phyloP scores from a whole-genome alignment of 2,113 vertebrate species.

The Theropithecus gelada region DNA sequence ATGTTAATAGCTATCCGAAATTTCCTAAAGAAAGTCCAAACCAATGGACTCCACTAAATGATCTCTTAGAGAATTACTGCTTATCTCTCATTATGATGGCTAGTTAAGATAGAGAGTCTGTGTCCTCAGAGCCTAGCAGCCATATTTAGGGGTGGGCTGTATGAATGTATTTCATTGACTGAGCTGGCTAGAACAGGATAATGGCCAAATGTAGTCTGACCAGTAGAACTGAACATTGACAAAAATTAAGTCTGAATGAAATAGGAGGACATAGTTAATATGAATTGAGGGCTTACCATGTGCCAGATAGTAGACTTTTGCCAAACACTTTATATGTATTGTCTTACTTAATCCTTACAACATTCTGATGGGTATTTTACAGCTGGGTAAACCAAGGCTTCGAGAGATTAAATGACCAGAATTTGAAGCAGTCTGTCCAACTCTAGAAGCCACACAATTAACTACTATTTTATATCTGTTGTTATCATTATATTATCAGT shows the following conservation, averaged over 20 bases:
- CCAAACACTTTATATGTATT: background rate
- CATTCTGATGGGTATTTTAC: background rate
- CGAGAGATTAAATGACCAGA: background rate
- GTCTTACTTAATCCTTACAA: background rate
- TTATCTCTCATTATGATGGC: background rate
- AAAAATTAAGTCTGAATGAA: slow-evolving; percentile 38
- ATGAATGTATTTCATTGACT: slow-evolving; percentile 26
- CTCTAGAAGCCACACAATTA: background rate
- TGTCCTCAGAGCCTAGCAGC: background rate
- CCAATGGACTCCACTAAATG: slow-evolving; percentile 30
- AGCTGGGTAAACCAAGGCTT: slow-evolving; percentile 6
- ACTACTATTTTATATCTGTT: background rate
- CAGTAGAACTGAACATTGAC: slow-evolving; percentile 6
- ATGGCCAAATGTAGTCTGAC: background rate
- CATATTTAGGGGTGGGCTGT: background rate
- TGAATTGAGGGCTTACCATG: background rate
- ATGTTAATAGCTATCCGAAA: slow-evolving; percentile 33
- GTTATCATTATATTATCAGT: no score
- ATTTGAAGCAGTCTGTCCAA: background rate
- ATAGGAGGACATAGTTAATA: background rate
- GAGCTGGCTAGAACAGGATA: background rate
- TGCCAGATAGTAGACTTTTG: background rate
- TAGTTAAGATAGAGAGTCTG: background rate
- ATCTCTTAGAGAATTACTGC: slow-evolving; percentile 18
- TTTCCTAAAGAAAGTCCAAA: slow-evolving; percentile 32